Conservation (phyloP, 2,888 invertebrate species). For the Carabus problematicus region DNA sequence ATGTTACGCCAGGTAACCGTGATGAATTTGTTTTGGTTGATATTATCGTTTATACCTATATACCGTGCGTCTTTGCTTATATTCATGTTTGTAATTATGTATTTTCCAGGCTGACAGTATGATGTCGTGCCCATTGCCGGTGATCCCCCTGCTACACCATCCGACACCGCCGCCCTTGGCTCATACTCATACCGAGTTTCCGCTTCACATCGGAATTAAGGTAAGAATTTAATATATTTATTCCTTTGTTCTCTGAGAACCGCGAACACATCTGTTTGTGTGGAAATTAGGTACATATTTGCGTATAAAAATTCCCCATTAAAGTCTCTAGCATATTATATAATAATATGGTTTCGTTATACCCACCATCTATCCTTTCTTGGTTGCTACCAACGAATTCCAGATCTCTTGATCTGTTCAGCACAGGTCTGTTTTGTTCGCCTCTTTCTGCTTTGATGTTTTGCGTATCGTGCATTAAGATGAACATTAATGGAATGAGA, state of each 20-base stretch:
- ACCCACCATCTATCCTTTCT: neutral
- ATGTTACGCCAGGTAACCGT: no score
- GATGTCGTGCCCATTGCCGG: conserved; percentile 73
- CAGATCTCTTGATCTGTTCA: neutral
- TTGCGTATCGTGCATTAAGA: neutral
- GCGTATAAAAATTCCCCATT: neutral
- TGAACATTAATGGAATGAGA: conserved; percentile 12
- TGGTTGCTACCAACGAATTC: neutral
- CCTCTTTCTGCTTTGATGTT: conserved; percentile 10
- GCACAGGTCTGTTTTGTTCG: neutral
- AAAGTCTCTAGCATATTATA: neutral
- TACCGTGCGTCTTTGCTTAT: neutral
- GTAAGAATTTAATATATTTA: conserved; percentile 55
- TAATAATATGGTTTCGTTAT: neutral
- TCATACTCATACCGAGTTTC: conserved; percentile 64
- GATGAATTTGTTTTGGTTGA: no score
- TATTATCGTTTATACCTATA: no score
- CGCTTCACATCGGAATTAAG: conserved; percentile 71
- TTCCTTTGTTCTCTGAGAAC: neutral
- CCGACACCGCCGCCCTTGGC: conserved; percentile 67
- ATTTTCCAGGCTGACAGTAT: conserved; percentile 62
- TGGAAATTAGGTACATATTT: conserved; percentile 8
- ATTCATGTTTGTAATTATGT: conserved; percentile 21
- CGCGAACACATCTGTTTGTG: neutral
- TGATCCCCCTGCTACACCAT: conserved; percentile 67